A percentile compares a stretch with the other conserved stretches of the same genome.
Evolutionary conservation across 92 coral and sea anemone genomes (phyloP).

Genomic region (Palythoa grandiflora): DNA sequence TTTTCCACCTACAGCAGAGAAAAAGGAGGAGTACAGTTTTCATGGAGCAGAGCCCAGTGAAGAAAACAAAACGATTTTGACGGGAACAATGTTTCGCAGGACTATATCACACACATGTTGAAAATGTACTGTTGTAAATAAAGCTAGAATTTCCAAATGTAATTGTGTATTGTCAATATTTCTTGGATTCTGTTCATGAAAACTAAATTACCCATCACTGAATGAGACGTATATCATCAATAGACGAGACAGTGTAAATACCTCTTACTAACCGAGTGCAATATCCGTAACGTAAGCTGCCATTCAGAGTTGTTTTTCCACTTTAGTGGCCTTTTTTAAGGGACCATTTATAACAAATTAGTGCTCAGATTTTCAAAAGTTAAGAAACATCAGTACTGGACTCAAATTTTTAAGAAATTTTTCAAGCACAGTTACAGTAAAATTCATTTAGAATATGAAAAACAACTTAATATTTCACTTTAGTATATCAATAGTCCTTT

Average conservation of each 20-base stretch:
- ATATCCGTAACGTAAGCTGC: neutral
- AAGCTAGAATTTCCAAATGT: neutral
- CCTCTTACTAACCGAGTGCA: neutral
- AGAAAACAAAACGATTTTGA: constrained; percentile 52
- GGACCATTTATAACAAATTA: no score
- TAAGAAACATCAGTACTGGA: no score
- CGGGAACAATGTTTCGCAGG: neutral
- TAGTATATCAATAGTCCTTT: no score
- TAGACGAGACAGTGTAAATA: neutral
- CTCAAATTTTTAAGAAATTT: no score
- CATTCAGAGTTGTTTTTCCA: no score
- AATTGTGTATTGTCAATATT: neutral
- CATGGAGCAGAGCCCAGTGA: constrained; percentile 44
- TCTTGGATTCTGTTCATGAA: neutral
- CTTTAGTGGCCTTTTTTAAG: no score
- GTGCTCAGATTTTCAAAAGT: no score
- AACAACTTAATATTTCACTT: no score
- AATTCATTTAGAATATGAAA: no score
- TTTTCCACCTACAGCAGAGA: constrained; percentile 34
- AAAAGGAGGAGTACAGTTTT: constrained; percentile 39
- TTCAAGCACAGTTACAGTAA: no score
- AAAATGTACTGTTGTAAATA: constrained; percentile 22
- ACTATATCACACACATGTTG: neutral
- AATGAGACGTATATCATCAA: no score
- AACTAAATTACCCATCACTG: neutral